phyloP scores from a whole-genome alignment of 2,888 invertebrate genomes.

The Psococerastis gibbosa region DNA sequence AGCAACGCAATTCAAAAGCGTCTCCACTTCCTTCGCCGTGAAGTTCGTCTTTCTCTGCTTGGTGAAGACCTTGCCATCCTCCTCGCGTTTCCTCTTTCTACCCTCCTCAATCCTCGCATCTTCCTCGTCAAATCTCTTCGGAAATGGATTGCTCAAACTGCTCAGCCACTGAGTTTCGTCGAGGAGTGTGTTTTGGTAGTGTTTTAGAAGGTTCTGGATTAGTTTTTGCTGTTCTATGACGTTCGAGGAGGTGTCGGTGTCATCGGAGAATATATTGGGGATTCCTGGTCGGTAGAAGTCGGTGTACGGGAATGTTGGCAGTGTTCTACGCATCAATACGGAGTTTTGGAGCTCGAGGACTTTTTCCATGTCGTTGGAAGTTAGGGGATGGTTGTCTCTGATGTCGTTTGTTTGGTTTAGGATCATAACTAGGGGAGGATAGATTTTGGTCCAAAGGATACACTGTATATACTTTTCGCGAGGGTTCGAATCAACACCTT shows the following conservation, averaged over 20 bases:
- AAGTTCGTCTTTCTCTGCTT: slow-evolving; percentile 21
- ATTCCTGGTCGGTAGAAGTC: slow-evolving; percentile 4
- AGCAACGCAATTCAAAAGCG: slow-evolving; percentile 18
- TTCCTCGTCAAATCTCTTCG: not conserved
- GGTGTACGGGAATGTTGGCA: not conserved
- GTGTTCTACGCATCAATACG: not conserved
- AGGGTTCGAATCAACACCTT: too few species aligned
- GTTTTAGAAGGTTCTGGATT: slow-evolving; percentile 5
- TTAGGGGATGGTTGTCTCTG: not conserved
- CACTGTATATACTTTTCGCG: too few species aligned
- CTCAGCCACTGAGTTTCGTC: slow-evolving; percentile 4
- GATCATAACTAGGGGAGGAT: too few species aligned
- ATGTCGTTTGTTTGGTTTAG: not conserved
- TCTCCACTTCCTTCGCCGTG: slow-evolving; percentile 20
- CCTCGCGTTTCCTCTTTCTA: not conserved
- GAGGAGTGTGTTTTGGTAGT: slow-evolving; percentile 3
- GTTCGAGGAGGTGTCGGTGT: not conserved
- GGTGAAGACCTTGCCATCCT: slow-evolving; percentile 7
- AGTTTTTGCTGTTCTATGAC: slow-evolving; percentile 6
- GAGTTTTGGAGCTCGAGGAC: slow-evolving; percentile 6
- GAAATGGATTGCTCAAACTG: too few species aligned
- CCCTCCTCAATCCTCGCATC: not conserved
- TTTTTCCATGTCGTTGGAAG: slow-evolving; percentile 9
- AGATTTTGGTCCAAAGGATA: too few species aligned
- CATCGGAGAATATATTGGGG: slow-evolving; percentile 1